phyloP scores from a whole-genome alignment of 1,140 invertebrate genomes.

The Diorhabda elongata region DNA sequence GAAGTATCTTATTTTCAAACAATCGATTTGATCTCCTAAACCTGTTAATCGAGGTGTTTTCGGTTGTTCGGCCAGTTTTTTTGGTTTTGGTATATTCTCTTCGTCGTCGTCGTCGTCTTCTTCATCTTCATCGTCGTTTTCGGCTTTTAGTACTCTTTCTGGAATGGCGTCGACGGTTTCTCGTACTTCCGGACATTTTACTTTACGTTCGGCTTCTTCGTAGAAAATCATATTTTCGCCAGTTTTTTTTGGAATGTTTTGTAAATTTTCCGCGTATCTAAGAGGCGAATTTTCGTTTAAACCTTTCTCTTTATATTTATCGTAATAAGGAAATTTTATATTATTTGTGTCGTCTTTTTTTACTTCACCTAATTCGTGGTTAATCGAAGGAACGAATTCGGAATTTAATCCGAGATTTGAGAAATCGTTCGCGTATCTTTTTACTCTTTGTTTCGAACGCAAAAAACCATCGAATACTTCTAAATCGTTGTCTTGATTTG shows the following conservation, averaged over 20 bases:
- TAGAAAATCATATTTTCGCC: conserved; percentile 57
- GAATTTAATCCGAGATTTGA: conserved; percentile 23
- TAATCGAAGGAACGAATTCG: conserved; percentile 25
- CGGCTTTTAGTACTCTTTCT: conserved; percentile 50
- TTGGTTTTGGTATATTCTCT: conserved; percentile 20
- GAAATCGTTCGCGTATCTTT: conserved; percentile 26
- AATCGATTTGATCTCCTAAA: conserved; percentile 69
- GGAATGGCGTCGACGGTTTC: conserved; percentile 52
- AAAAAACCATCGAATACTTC: background rate
- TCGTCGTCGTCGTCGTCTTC: conserved; percentile 31
- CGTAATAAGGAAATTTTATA: conserved; percentile 40
- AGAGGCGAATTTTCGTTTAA: conserved; percentile 54
- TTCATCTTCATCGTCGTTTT: conserved; percentile 27
- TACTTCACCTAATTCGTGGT: conserved; percentile 14
- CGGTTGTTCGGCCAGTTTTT: conserved; percentile 14
- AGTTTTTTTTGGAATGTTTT: conserved; percentile 54
- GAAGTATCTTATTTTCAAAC: conserved; percentile 69
- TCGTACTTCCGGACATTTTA: conserved; percentile 53
- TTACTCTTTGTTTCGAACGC: conserved; percentile 6
- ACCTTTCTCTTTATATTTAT: conserved; percentile 21
- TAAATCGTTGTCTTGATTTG: background rate
- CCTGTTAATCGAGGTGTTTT: conserved; percentile 48
- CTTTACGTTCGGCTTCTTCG: conserved; percentile 47
- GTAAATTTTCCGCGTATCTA: conserved; percentile 56
- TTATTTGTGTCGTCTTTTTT: conserved; percentile 2